Evolutionary conservation across 2,888 invertebrate species (phyloP).

Genomic region (Macrosoma leucophasiata): DNA sequence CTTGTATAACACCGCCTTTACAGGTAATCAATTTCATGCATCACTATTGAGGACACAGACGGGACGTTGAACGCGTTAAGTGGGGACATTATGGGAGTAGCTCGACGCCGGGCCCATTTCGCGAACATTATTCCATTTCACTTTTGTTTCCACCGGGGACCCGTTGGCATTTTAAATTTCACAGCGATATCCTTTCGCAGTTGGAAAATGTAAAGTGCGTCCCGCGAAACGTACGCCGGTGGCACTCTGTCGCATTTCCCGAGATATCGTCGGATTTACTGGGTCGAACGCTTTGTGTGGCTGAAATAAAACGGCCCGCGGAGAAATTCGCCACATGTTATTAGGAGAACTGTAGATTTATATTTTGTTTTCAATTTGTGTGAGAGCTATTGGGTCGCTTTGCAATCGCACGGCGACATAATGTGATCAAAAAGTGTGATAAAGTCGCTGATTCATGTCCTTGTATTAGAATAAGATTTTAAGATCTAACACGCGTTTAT

Average conservation of each 20-base stretch:
- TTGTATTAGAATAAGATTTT: no score
- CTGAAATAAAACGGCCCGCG: conserved; percentile 65
- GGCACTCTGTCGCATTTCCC: conserved; percentile 63
- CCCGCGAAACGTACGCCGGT: conserved; percentile 51
- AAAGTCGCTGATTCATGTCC: no score
- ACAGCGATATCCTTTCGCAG: conserved; percentile 40
- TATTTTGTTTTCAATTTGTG: conserved; percentile 70
- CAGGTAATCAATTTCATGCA: no score
- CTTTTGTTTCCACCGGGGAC: no score
- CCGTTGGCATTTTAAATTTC: conserved; percentile 58
- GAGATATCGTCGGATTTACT: conserved; percentile 69
- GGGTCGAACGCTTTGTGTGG: conserved; percentile 64
- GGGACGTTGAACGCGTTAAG: no score
- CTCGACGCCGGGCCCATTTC: no score
- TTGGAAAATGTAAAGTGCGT: conserved; percentile 28
- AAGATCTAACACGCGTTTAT: no score
- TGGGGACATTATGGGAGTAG: no score
- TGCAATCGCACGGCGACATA: conserved; percentile 34
- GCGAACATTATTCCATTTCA: no score
- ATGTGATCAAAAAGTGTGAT: conserved; percentile 39
- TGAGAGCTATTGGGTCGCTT: conserved; percentile 59
- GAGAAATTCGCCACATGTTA: conserved; percentile 66
- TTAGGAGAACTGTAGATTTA: conserved; percentile 66
- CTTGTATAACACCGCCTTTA: no score
- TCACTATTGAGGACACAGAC: no score